Evolutionary conservation across 2,113 vertebrate genomes (phyloP), one percentile per base, ranked within the genome.

Genomic region (Paradisaea rubra): DNA sequence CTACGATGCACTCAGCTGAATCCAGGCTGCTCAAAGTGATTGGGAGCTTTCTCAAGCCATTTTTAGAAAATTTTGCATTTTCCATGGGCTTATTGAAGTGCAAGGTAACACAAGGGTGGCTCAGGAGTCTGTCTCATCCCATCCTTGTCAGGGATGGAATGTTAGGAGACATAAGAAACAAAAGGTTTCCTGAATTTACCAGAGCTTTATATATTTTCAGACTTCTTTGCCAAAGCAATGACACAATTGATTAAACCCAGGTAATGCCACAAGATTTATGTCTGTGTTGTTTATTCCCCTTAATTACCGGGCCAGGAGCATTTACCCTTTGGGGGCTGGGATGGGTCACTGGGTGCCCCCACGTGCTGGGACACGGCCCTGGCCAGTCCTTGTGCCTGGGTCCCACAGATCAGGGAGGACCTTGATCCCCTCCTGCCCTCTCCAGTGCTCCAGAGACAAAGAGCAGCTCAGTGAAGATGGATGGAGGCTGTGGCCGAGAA

Each of bases 231-330:
- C 86, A 86, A 80, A 91, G 68, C 79, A 90, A 30, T 50, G 82
- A 86, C 66, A 88, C 8, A 57, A 52, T n/a, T 80, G 63, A 61
- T 82, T 80, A 91, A 95, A 94, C 16, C 39, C 81, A 73, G 35
- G 47, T 91, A 77, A 81, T 74, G 20, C 56, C 2, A 0, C 21
- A 56, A 88, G 68, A 90, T 71, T 83, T 78, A 73, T 54, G 45
- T 23, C 82, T 49, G 31, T 21, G 33, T 41, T 63, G 17, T 91
- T 90, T 90, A 81, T 91, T 81, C 60, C 20, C 53, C n/a, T 88
- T 86, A 73, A 73, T 77, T 64, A 37, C 50, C 59, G 47, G 39
- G 37, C n/a, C 28, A 10, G 66, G 6, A 68, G 24, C 8, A 57
- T 85, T 93, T 60, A 56, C 45, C 18, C 85, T 66, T 83, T 89